Evolutionary conservation across 30 jellyfish, hydroid and myxozoan genomes (phyloP), one percentile per base, ranked within the genome.

Genomic region (Hydractinia symbiolongicarpus): DNA sequence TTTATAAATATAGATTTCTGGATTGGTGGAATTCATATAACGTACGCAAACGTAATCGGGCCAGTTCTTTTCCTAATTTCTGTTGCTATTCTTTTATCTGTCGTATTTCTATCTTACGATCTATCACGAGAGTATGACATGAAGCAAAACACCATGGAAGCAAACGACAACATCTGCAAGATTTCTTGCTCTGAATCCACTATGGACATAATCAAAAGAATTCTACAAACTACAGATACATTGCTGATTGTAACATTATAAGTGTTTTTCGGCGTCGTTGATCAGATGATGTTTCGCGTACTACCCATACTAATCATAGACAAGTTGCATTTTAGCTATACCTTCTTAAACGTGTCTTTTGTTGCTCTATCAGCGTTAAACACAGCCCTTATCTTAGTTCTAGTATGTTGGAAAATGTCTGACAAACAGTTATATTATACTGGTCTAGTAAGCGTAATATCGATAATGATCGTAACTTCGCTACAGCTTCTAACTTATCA

Each of bases 231-330:
- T 64, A 2, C 9, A 6, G 74, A 64, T 64, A 64, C 40, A 51
- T 13, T 64, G 74, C 16, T 64, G 9, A 4, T 64, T 64, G 19
- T 64, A 7, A 51, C 40, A 7, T n/a, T 64, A 51, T n/a, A 4
- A 13, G 19, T 64, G 9, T 7, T 51, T 13, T 64, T 1, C 74
- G 40, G 74, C 17, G 4, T 64, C 74, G 40, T 64, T 44, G 74
- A 64, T 51, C 74, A 64, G 2, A n/a, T 51, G 8, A n/a, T 64
- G 19, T 64, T 64, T 64, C 74, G 74, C 9, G 19, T 51, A 13
- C 40, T 64, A 64, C 74, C 74, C 7, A 64, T 64, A 64, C 17
- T 64, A 51, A 64, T 64, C 74, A 64, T 64, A n/a, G 74, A 64
- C 9, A 44, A 64, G 19, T 13, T 64, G 8, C 19, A 64, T n/a